A percentile compares a stretch with the other conserved stretches of the same genome.
Evolutionary conservation across 2,113 vertebrate genomes (phyloP).

Genomic region (Hypocryptadius cinnamomeus): DNA sequence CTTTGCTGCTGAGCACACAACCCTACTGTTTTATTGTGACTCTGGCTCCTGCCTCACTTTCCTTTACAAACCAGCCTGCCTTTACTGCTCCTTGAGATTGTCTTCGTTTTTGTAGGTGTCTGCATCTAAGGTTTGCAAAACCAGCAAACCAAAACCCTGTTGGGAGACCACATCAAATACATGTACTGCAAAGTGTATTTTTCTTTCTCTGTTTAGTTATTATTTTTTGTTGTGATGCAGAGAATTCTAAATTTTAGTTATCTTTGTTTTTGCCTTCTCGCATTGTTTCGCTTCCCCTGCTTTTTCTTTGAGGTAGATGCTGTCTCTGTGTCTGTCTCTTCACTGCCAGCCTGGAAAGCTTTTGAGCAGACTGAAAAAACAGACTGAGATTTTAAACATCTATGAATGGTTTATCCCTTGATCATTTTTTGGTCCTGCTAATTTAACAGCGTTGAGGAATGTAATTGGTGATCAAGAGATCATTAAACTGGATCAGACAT

Average conservation of each 20-base stretch:
- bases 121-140: background rate
- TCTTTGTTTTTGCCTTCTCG: background rate
- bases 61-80: background rate
- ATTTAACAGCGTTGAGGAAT: background rate
- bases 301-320: background rate
- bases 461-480: background rate
- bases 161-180: background rate
- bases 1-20: background rate
- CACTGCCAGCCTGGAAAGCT: background rate
- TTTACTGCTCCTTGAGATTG: background rate
- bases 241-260: background rate
- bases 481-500: background rate
- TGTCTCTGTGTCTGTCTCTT: background rate
- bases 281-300: background rate
- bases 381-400: background rate
- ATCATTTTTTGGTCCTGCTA: background rate
- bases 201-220: background rate
- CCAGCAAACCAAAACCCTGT: background rate
- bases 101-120: background rate
- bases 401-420: background rate
- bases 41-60: background rate
- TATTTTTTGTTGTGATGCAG: background rate
- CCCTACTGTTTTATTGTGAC: background rate
- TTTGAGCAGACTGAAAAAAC: background rate
- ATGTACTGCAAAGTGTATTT: background rate